Conservation (phyloP, 2,888 invertebrate genomes). For the Agrotis ipsilon region DNA sequence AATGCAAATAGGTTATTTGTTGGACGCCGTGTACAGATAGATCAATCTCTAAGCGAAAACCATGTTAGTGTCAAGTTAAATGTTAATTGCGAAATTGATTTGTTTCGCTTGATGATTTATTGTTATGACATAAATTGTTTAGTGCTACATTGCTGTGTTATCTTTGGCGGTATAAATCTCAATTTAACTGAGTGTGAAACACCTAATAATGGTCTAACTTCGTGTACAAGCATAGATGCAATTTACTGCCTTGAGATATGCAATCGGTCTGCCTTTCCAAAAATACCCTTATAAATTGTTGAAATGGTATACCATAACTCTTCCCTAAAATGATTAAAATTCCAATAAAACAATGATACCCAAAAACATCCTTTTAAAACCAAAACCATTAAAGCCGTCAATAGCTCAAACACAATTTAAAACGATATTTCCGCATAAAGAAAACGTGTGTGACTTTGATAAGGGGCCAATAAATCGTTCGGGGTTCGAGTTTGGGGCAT, state of each 20-base stretch:
- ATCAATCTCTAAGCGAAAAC: constrained; percentile 57
- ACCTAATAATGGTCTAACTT: background rate
- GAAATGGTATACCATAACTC: constrained; percentile 2
- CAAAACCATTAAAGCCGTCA: constrained; percentile 54
- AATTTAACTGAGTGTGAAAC: constrained; percentile 13
- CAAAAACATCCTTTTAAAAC: constrained; percentile 40
- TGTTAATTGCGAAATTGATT: constrained; percentile 56
- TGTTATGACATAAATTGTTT: constrained; percentile 26
- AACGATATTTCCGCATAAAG: constrained; percentile 71
- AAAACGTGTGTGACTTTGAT: constrained; percentile 83
- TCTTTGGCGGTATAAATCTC: constrained; percentile 27
- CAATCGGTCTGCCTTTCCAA: background rate
- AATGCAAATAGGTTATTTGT: constrained; percentile 44
- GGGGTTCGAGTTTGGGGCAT: constrained; percentile 77
- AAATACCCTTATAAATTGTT: background rate
- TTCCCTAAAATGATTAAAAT: constrained; percentile 16
- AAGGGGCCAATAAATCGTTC: constrained; percentile 84
- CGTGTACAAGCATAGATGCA: background rate
- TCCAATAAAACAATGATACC: constrained; percentile 13
- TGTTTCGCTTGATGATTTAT: constrained; percentile 54
- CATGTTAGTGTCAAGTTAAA: constrained; percentile 61
- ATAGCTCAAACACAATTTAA: constrained; percentile 57
- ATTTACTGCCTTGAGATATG: background rate
- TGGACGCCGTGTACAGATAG: constrained; percentile 19
- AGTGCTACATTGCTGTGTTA: constrained; percentile 16